Percentiles rank a stretch among this genome's conserved stretches.
Conservation (phyloP, 2,888 invertebrate species). For the Oscheius onirici region DNA sequence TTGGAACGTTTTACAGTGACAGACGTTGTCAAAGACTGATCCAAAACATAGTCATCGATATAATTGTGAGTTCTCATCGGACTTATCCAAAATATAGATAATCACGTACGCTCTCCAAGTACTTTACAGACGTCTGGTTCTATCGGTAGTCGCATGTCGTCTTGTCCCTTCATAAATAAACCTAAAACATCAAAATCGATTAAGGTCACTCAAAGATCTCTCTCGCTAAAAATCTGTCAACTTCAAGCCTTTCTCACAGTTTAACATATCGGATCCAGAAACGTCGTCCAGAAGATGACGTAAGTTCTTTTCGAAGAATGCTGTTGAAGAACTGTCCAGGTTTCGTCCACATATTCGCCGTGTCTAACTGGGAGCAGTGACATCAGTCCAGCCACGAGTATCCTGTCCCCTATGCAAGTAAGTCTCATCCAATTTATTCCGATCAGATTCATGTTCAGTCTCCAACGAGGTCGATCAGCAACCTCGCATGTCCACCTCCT, state of each 20-base stretch:
- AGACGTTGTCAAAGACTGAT: too few species aligned
- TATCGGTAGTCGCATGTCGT: too few species aligned
- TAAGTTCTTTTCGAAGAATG: background rate
- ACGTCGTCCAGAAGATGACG: slow-evolving; percentile 12
- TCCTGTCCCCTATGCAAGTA: slow-evolving; percentile 24
- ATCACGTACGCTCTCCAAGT: background rate
- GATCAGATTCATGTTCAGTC: slow-evolving; percentile 9
- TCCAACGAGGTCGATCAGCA: slow-evolving; percentile 20
- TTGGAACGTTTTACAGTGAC: too few species aligned
- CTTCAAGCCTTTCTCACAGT: background rate
- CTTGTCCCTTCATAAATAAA: background rate
- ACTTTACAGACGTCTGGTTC: background rate
- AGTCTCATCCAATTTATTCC: background rate
- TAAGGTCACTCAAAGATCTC: background rate
- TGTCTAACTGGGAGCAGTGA: slow-evolving; percentile 11
- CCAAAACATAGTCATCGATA: too few species aligned
- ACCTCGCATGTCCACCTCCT: slow-evolving; percentile 14
- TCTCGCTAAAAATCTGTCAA: background rate
- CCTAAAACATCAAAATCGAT: background rate
- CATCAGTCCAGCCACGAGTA: slow-evolving; percentile 10
- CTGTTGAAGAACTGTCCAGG: background rate
- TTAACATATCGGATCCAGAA: background rate
- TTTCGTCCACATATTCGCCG: background rate
- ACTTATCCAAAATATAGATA: too few species aligned
- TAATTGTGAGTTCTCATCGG: too few species aligned